Base-by-base conservation (phyloP, 2,113 vertebrate species). In the Sebastes schlegelii region DNA sequence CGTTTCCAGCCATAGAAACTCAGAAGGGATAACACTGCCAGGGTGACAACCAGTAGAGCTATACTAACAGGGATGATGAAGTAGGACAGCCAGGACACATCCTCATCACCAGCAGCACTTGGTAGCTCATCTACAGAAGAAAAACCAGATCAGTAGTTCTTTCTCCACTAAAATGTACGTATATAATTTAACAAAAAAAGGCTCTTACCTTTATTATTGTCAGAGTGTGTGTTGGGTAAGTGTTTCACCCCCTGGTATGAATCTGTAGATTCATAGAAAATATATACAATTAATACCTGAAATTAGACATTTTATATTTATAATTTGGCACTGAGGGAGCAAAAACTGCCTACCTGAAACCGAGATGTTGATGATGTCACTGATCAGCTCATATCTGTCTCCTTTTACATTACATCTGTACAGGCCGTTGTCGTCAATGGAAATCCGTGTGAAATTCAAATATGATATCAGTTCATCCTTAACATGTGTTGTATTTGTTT, bases 371-470 rank as follows among this genome's bases (percentile, higher is more conserved):
- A 91, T 86, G 7, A 0, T 0, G 10, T 85, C 69, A 21, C 87
- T 67, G 21, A 86, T 2, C 0, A 0, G 1, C 6, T 8, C 0
- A 4, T 2, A 0, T 9, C 6, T 3, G 7, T 8, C 0, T 45
- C 19, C 63, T 26, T 4, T 71, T 19, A 71, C 19, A 4, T 1
- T 0, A 80, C 89, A 93, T 60, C 16, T 60, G 86, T 89, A 89
- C 43, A 62, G 9, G 8, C 90, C 89, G 0, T 61, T 46, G 0
- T 93, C 83, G 49, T 61, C 0, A 21, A 68, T 19, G 13, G 88
- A 86, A 62, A 93, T 77, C 17, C 48, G 2, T n/a, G 57, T 86
- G 3, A 91, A 93, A 17, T 48, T 79, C 75, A 93, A 65, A 79
- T 21, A 55, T n/a, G 87, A 89, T 0, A 62, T 67, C 46, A 81